These are phyloP conservation scores for Panulirus ornatus DNA, from an alignment of 1,140 invertebrate genomes.

Conservation along the genomic window DNA sequence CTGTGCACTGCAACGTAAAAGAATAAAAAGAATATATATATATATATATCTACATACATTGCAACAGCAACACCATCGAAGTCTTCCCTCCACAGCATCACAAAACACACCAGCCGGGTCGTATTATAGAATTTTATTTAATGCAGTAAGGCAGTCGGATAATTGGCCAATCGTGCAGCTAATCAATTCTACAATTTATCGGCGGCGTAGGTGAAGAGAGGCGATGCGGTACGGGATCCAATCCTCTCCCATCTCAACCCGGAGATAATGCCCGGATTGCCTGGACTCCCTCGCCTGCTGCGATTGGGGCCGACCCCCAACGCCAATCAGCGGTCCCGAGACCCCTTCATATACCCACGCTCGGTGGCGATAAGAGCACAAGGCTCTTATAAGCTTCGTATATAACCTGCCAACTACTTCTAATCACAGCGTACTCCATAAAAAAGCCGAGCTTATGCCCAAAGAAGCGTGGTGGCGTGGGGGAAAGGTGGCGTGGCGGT, in stretches of 20 bases:
- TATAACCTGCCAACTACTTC: slow-evolving; percentile 3
- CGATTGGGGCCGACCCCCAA: neutral
- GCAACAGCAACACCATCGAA: no score
- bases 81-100: no score
- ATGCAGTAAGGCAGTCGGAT: slow-evolving; percentile 19
- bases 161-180: slow-evolving; percentile 42
- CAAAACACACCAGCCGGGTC: neutral
- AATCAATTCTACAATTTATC: slow-evolving; percentile 29
- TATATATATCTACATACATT: no score
- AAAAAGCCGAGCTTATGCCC: slow-evolving; percentile 10
- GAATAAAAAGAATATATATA: no score
- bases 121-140: slow-evolving; percentile 35
- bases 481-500: neutral
- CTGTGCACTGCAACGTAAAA: no score
- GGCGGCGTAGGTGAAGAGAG: neutral
- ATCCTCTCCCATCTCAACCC: neutral
- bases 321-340: neutral
- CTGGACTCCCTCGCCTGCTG: neutral
- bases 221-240: neutral
- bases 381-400: neutral
- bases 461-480: neutral
- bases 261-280: no score
- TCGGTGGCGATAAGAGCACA: neutral
- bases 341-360: neutral
- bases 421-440: slow-evolving; percentile 31